These are phyloP conservation scores for Alloplasta piceator DNA, from an alignment of 2,888 invertebrate species.

Conservation along the genomic window DNA sequence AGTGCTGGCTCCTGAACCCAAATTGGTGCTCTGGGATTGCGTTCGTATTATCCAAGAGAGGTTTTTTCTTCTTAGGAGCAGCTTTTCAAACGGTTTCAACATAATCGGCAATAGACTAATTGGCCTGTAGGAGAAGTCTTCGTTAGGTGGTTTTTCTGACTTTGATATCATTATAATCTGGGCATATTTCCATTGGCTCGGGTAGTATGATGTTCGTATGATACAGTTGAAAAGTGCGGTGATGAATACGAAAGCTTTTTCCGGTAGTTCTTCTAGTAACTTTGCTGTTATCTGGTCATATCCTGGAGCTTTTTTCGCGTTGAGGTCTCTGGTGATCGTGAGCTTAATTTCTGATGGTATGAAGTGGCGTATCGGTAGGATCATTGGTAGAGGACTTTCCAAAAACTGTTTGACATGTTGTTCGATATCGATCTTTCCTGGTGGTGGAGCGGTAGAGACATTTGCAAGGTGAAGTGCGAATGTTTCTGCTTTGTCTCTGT, in stretches of 20 bases:
- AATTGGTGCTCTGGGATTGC: too few relatives aligned
- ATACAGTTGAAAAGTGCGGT: constrained; percentile 70
- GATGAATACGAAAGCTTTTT: constrained; percentile 65
- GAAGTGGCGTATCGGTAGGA: background rate
- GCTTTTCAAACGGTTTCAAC: too few relatives aligned
- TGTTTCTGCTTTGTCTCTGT: constrained; percentile 53
- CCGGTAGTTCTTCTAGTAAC: constrained; percentile 69
- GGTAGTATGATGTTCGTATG: constrained; percentile 67
- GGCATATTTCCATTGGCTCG: constrained; percentile 69
- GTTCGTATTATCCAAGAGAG: too few relatives aligned
- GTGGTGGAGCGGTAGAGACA: constrained; percentile 21
- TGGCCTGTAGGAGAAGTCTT: too few relatives aligned
- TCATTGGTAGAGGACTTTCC: background rate
- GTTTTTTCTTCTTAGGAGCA: too few relatives aligned
- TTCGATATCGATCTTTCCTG: too few relatives aligned
- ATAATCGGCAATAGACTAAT: too few relatives aligned
- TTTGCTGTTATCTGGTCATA: constrained; percentile 70
- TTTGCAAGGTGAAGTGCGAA: constrained; percentile 62
- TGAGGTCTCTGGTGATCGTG: background rate
- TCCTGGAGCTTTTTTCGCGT: constrained; percentile 62
- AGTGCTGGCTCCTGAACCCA: too few relatives aligned
- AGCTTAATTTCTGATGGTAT: background rate
- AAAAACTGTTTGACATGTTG: background rate
- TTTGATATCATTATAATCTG: constrained; percentile 65
- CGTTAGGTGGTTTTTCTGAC: constrained; percentile 62